These are phyloP conservation scores for Patella depressa DNA, from an alignment of 2,888 invertebrate species.

Conservation along the genomic window DNA sequence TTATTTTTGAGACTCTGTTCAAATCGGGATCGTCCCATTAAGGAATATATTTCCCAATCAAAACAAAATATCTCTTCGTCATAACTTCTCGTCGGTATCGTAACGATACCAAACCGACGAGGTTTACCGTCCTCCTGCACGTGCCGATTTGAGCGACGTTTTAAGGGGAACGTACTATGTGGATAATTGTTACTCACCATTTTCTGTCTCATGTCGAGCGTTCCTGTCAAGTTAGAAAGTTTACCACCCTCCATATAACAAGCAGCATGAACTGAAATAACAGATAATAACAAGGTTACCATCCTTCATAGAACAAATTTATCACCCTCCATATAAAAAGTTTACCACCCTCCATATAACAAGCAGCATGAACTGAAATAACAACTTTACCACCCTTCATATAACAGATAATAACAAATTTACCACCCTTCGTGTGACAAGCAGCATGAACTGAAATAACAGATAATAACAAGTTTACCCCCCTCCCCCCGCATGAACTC, in stretches of 20 bases:
- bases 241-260: not conserved
- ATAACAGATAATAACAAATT: not conserved
- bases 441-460: conserved; percentile 3
- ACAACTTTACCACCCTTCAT: no score
- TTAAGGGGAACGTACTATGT: no score
- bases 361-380: conserved; percentile 3
- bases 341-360: not conserved
- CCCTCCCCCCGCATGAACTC: not conserved
- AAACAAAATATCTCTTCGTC: no score
- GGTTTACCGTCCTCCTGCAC: no score
- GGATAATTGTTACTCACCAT: not conserved
- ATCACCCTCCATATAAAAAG: not conserved
- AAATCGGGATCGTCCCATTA: no score
- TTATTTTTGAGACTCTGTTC: no score
- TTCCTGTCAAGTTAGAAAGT: not conserved
- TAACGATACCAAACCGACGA: no score
- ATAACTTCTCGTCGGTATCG: no score
- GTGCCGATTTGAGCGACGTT: no score
- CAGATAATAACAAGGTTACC: not conserved
- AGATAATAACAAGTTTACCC: not conserved
- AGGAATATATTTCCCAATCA: no score
- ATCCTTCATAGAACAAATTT: not conserved
- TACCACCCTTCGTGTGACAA: not conserved
- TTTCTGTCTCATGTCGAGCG: not conserved
- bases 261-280: not conserved